Conservation (phyloP, 2,888 invertebrate genomes). For the Cantharis nigra region DNA sequence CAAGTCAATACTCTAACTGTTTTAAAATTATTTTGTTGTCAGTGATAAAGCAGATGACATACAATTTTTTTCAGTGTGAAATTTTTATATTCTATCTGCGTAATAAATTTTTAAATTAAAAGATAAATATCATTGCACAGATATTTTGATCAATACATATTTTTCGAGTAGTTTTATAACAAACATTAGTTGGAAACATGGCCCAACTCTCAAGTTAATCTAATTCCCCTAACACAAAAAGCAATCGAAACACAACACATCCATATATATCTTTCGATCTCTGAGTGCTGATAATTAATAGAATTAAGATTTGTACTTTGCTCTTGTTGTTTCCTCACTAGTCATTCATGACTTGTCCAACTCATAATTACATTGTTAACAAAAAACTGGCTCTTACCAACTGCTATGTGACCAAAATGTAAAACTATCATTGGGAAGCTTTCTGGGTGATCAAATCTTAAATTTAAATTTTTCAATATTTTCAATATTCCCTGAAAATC, state of each 20-base stretch:
- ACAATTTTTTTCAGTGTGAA: too few relatives aligned
- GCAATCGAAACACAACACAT: conserved; percentile 29
- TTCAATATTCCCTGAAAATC: neutral
- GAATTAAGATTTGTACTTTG: conserved; percentile 33
- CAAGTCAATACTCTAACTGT: too few relatives aligned
- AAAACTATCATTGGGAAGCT: neutral
- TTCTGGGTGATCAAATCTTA: neutral
- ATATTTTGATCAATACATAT: neutral
- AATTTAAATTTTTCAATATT: neutral
- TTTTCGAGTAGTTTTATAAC: neutral
- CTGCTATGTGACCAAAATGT: conserved; percentile 24
- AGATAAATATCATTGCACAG: neutral
- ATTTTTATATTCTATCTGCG: too few relatives aligned
- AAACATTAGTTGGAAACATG: conserved; percentile 14
- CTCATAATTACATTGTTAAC: conserved; percentile 27
- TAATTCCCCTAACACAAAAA: conserved; percentile 28
- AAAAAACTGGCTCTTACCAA: conserved; percentile 15
- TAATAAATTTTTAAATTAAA: neutral
- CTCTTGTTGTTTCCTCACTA: conserved; percentile 24
- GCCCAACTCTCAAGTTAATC: conserved; percentile 26
- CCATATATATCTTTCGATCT: conserved; percentile 30
- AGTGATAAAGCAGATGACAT: too few relatives aligned
- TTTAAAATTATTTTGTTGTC: too few relatives aligned
- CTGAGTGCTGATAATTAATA: conserved; percentile 32
- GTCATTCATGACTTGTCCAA: conserved; percentile 29